A percentile compares a stretch with the other conserved stretches of the same genome.
Evolutionary conservation across 2,797 vertebrate genomes (phyloP).

Genomic region (Hemibagrus guttatus): DNA sequence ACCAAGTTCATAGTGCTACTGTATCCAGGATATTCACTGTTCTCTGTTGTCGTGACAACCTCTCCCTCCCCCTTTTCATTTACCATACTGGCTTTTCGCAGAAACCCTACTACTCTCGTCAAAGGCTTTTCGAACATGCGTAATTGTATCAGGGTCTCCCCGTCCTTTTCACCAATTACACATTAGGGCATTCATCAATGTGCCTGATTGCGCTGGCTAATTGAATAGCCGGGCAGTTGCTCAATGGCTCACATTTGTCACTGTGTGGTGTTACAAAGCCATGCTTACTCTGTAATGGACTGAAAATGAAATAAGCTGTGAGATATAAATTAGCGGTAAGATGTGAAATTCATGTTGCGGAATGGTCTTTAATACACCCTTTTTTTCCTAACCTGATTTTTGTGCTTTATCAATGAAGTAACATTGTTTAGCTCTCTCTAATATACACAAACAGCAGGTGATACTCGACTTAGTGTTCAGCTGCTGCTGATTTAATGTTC

Average conservation of each 20-base stretch:
- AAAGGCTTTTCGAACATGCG: slow-evolving; percentile 55
- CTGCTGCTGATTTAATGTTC: slow-evolving; percentile 38
- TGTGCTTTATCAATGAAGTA: not conserved
- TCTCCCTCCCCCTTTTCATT: slow-evolving; percentile 19
- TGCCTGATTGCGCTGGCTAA: slow-evolving; percentile 69
- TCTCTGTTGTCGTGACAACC: slow-evolving; percentile 46
- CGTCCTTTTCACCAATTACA: slow-evolving; percentile 60
- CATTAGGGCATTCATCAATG: slow-evolving; percentile 68
- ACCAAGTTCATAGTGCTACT: slow-evolving; percentile 1
- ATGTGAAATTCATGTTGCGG: not conserved
- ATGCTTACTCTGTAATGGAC: slow-evolving; percentile 15
- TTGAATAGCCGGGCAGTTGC: slow-evolving; percentile 59
- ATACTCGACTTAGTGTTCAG: slow-evolving; percentile 6
- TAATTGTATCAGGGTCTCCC: slow-evolving; percentile 64
- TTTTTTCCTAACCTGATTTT: not conserved
- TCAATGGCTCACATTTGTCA: slow-evolving; percentile 48
- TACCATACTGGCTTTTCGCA: slow-evolving; percentile 44
- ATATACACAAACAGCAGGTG: slow-evolving; percentile 34
- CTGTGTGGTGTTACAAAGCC: slow-evolving; percentile 29
- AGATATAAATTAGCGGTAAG: not conserved
- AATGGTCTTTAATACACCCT: not conserved
- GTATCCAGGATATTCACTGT: slow-evolving; percentile 36
- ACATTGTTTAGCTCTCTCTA: slow-evolving; percentile 9
- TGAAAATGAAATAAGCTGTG: slow-evolving; percentile 6
- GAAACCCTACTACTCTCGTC: slow-evolving; percentile 30